Base-by-base conservation (phyloP, 2,113 vertebrate species). In the Ornithorhynchus anatinus region DNA sequence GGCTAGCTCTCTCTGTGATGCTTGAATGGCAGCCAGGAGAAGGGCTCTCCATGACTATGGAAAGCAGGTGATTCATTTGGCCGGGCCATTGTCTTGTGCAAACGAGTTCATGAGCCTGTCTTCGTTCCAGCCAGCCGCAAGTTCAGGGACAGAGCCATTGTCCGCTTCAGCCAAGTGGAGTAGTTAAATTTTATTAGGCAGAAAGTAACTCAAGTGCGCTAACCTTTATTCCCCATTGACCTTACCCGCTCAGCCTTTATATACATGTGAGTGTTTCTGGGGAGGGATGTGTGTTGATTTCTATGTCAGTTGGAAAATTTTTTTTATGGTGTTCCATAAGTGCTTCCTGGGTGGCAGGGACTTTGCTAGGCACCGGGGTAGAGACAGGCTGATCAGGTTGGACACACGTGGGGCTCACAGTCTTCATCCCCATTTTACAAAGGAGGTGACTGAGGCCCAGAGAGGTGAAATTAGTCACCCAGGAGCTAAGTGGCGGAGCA, bases 41-140 rank as follows among this genome's bases (percentile, higher is more conserved):
- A 32, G 77, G 86, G 83, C 78, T 90, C 86, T 90, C 77, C 74
- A 65, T 90, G 84, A 85, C 80, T 89, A 87, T 93, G 89, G 79
- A 80, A 71, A 82, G 89, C 93, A 94, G 94, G 94, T 91, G 89
- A 91, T 91, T 92, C 90, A 86, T 80, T 93, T 88, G 87, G 85
- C 79, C 68, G 75, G 82, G 84, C 84, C 86, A 88, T 90, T 93
- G 91, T 93, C 87, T 92, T 89, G 86, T 90, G 88, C 79, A 87
- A 86, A 91, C 89, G 89, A 93, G 90, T 90, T 92, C 86, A 89
- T 82, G 88, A 94, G 89, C 83, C 88, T 70, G 85, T 91, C 90
- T 92, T 82, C 78, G 87, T 88, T 91, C 86, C 88, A 84, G 80
- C 86, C 88, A 84, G 80, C 85, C 86, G 80, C 82, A 89, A 91